Conservation (phyloP, 2,797 vertebrate species). For the Phoxinus dragarum region DNA sequence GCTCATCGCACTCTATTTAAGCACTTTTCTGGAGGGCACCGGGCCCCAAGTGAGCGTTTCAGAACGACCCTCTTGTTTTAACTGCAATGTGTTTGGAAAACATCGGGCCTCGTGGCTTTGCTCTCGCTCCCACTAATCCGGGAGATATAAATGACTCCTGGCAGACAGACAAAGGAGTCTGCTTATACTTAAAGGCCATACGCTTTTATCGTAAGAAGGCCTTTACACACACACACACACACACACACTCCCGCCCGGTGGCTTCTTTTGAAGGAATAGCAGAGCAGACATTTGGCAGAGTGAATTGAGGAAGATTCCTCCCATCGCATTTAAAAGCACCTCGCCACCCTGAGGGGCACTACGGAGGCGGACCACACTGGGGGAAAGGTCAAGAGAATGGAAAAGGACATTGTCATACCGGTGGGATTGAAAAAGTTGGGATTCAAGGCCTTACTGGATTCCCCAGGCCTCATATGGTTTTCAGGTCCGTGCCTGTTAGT, state of each 20-base stretch:
- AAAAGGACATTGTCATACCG: slow-evolving; percentile 69
- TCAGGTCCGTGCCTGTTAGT: neutral
- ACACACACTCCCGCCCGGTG: slow-evolving; percentile 44
- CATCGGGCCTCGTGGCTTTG: slow-evolving; percentile 54
- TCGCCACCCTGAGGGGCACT: slow-evolving; percentile 32
- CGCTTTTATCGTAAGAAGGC: slow-evolving; percentile 60
- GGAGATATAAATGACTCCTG: slow-evolving; percentile 62
- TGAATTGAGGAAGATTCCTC: slow-evolving; percentile 38
- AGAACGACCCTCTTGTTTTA: slow-evolving; percentile 55
- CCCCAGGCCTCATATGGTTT: neutral
- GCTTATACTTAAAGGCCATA: slow-evolving; percentile 65
- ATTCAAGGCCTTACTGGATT: slow-evolving; percentile 21
- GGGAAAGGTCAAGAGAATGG: slow-evolving; percentile 57
- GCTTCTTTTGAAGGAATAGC: slow-evolving; percentile 48
- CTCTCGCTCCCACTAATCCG: slow-evolving; percentile 59
- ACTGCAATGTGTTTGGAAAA: slow-evolving; percentile 58
- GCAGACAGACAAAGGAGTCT: slow-evolving; percentile 58
- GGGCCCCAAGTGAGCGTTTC: slow-evolving; percentile 43
- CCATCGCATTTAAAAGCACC: slow-evolving; percentile 31
- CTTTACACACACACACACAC: slow-evolving; percentile 52
- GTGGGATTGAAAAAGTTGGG: slow-evolving; percentile 64
- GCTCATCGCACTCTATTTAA: slow-evolving; percentile 28
- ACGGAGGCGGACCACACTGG: slow-evolving; percentile 1
- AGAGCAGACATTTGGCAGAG: slow-evolving; percentile 38
- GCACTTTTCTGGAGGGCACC: slow-evolving; percentile 19